Evolutionary conservation across 2,797 vertebrate genomes (phyloP).

Genomic region (Adrianichthys oophorus): DNA sequence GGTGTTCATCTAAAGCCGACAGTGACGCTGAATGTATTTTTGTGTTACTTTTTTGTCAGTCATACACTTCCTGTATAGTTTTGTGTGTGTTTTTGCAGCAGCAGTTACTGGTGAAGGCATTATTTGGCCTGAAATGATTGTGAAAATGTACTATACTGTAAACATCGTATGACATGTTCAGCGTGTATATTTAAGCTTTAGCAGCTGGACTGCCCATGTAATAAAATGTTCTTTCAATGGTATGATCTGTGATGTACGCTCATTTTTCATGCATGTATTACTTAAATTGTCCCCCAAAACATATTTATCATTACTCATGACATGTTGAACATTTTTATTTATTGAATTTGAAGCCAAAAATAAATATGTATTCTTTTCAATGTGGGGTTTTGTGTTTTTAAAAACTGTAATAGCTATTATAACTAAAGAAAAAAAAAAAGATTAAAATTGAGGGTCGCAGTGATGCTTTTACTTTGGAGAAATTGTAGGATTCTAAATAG

Average conservation of each 20-base stretch:
- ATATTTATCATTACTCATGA: too few relatives aligned
- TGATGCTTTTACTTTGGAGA: too few relatives aligned
- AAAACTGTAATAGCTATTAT: too few relatives aligned
- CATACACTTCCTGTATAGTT: neutral
- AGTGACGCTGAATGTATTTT: slow-evolving; percentile 16
- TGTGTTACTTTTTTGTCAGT: slow-evolving; percentile 4
- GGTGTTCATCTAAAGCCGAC: slow-evolving; percentile 1
- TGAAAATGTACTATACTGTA: slow-evolving; percentile 28
- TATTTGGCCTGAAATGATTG: slow-evolving; percentile 4
- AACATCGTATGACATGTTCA: slow-evolving; percentile 7
- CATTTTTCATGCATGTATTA: too few relatives aligned
- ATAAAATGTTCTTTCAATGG: slow-evolving; percentile 38
- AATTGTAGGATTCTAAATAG: too few relatives aligned
- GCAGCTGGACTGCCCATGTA: slow-evolving; percentile 62
- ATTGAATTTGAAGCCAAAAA: too few relatives aligned
- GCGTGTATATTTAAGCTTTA: slow-evolving; percentile 22
- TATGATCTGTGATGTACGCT: neutral
- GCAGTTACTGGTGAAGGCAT: slow-evolving; percentile 1
- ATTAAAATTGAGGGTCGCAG: too few relatives aligned
- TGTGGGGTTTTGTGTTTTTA: too few relatives aligned
- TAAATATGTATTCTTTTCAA: too few relatives aligned
- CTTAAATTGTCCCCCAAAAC: too few relatives aligned
- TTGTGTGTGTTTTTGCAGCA: neutral
- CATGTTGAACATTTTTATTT: too few relatives aligned
- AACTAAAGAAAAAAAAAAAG: too few relatives aligned